Base-by-base conservation (phyloP, 1,140 invertebrate species). In the Agrypnia vestita region DNA sequence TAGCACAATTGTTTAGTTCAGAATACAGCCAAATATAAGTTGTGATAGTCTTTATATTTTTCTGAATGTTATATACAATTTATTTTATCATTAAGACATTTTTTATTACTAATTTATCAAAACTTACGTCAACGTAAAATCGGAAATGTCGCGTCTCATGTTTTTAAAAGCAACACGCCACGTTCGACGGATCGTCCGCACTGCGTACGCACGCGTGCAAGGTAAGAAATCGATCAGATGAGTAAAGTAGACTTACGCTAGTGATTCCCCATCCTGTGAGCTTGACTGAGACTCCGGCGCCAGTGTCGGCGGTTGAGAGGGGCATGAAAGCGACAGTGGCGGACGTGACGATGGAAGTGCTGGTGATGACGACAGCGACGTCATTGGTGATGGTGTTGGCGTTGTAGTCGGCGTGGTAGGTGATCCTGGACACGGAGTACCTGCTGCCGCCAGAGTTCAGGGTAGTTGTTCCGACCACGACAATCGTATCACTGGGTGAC, bases 241-340 rank as follows among this genome's bases (percentile, higher is more conserved):
- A n/a, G n/a, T n/a, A n/a, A n/a, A n/a, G n/a, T n/a, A 25, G 0
- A 0, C 82, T 83, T 84, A 85, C 83, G 87, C 59, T 84, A 6
- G 87, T 88, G 0, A 87, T 90, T 25, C 91, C 91, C 91, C 91
- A 92, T 19, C 91, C 91, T 0, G 90, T 91, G 0, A 92, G 84
- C 11, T 86, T 81, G 3, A 91, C 86, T 3, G 86, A 84, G 10
- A 84, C 84, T 4, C 79, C 85, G n/a, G 47, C 64, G 0, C 79
- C 83, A 46, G 55, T 76, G 17, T 64, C 46, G 46, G 44, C 53
- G 35, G 12, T 64, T 46, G 21, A 59, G 12, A 73, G 15, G 25
- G 13, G 13, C 15, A 77, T 51, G 0, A 43, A 15, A 15, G 72
- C 13, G 9, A 81, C 69, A 1, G 19, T 49, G 25, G 46, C 9